Evolutionary conservation across 2,113 vertebrate species (phyloP).

Genomic region (Lates calcarifer): DNA sequence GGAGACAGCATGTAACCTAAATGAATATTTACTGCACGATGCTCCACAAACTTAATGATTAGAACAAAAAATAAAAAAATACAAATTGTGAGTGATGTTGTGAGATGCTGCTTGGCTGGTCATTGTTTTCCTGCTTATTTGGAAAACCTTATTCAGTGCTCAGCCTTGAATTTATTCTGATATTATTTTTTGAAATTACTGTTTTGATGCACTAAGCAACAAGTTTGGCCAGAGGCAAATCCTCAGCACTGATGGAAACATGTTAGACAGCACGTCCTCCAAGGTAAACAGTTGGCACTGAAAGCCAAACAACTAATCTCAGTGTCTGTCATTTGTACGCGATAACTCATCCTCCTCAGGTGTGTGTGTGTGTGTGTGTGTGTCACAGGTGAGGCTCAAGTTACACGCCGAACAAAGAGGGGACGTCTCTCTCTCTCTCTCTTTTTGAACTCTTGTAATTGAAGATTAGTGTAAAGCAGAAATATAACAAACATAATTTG

Average conservation of each 20-base stretch:
- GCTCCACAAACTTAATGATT: background rate
- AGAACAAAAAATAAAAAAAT: background rate
- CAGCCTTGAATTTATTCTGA: background rate
- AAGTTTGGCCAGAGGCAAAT: constrained; percentile 9
- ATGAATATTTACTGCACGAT: background rate
- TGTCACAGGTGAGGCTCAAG: constrained; percentile 47
- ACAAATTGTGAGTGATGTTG: background rate
- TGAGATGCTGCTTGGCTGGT: background rate
- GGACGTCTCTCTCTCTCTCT: constrained; percentile 15
- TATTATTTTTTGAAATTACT: background rate
- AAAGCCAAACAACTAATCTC: constrained; percentile 48
- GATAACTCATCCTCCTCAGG: constrained; percentile 31
- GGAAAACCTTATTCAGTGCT: background rate
- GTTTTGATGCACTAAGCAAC: background rate
- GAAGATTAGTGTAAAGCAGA: constrained; percentile 35
- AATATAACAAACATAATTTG: constrained; percentile 1
- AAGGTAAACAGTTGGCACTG: constrained; percentile 61
- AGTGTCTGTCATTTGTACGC: constrained; percentile 29
- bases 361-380: constrained; percentile 21
- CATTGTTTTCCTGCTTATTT: constrained; percentile 3
- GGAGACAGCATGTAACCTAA: background rate
- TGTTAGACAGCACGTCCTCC: constrained; percentile 31
- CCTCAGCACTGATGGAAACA: constrained; percentile 38
- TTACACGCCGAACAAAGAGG: constrained; percentile 44
- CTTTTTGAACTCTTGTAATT: constrained; percentile 45